phyloP scores from a whole-genome alignment of 35 echinoderm and acorn worm species.

The Eucidaris tribuloides region DNA sequence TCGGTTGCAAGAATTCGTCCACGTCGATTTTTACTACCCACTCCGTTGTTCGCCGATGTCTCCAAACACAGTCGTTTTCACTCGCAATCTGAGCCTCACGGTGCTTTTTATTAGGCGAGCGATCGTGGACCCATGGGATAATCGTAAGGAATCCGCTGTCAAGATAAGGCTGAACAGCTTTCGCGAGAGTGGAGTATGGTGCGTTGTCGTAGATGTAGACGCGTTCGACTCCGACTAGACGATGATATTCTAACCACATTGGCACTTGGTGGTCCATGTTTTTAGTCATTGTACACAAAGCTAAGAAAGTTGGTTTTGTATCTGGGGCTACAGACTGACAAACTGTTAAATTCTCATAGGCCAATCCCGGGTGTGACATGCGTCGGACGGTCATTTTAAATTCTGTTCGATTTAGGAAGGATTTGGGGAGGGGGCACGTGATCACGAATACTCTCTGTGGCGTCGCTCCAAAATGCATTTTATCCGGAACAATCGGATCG shows the following conservation, averaged over 20 bases:
- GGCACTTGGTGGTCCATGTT: slow-evolving; percentile 63
- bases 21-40: slow-evolving; percentile 85
- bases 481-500: slow-evolving; percentile 64
- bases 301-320: slow-evolving; percentile 32
- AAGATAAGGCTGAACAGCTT: slow-evolving; percentile 16
- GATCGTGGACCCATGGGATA: slow-evolving; percentile 63
- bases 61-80: slow-evolving; percentile 82
- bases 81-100: slow-evolving; percentile 79
- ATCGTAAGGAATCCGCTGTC: slow-evolving; percentile 63
- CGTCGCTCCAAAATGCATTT: slow-evolving; percentile 29
- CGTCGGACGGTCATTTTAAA: slow-evolving; percentile 57
- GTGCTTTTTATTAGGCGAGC: slow-evolving; percentile 74
- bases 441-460: slow-evolving; percentile 60
- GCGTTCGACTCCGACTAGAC: slow-evolving; percentile 59
- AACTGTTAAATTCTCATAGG: slow-evolving; percentile 44
- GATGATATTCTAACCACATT: slow-evolving; percentile 62
- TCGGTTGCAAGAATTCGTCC: slow-evolving; percentile 81
- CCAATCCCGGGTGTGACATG: slow-evolving; percentile 5
- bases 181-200: slow-evolving; percentile 25
- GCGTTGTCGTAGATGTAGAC: slow-evolving; percentile 62
- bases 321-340: slow-evolving; percentile 7
- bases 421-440: slow-evolving; percentile 53
- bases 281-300: slow-evolving; percentile 78
- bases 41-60: slow-evolving; percentile 44
- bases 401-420: not conserved